Evolutionary conservation across 2,888 invertebrate species (phyloP), one percentile per base, ranked within the genome.

Genomic region (Andrena trimmerana): DNA sequence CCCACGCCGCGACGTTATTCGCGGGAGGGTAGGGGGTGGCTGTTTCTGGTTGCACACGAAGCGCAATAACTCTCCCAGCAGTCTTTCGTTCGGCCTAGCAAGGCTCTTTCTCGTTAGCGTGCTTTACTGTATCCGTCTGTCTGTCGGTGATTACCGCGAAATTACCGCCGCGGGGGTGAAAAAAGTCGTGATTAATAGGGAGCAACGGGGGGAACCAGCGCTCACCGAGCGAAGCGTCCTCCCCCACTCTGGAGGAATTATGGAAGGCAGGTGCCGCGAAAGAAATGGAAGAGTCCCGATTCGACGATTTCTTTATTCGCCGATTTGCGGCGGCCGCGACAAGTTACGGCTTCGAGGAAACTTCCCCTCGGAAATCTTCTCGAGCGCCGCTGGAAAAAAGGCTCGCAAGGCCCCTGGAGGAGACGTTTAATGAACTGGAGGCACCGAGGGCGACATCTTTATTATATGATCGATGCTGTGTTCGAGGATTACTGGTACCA

Each of bases 291-390:
- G 78, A 76, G 81, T 80, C 36, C 74, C 70, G 76, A 59, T 86
- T 81, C 88, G 88, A 88, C 85, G 88, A 87, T 88, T 87, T 84
- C 86, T 87, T 87, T 87, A 87, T 87, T 88, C 88, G 69, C 76
- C 80, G 84, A 86, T 86, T 73, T 52, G 72, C 70, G 73, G 72
- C 42, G 42, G 65, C 42, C 69, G 52, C 54, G 42, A 65, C 62
- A 66, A 66, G 36, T 73, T 60, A 52, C 67, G 50, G 31, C 50
- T 8, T 1, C 60, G 73, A 1, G 52, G 20, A 52, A 60, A 29
- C 59, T 50, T n/a, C 62, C 71, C 20, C 29, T 57, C 16, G 52
- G 66, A 52, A 67, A 54, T 60, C 48, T 24, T n/a, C 31, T 16
- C 57, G 27, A 20, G n/a, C 20, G 71, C 10, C 0, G 16, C 13